Evolutionary conservation across 2,113 vertebrate genomes (phyloP).

Genomic region (Tautogolabrus adspersus): DNA sequence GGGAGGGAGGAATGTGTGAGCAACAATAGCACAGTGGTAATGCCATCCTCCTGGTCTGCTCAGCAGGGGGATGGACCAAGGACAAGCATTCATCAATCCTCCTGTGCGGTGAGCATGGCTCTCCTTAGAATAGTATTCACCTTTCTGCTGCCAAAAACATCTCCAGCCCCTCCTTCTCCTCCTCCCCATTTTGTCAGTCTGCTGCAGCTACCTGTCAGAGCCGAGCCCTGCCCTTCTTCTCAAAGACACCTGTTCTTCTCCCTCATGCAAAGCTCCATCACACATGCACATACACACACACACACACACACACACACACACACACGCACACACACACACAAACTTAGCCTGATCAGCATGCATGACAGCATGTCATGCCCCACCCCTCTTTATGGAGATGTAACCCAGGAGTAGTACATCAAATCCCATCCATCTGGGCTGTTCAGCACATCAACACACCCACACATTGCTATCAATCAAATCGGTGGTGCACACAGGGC

Average conservation of each 20-base stretch:
- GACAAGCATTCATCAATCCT: conserved; percentile 56
- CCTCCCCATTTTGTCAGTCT: neutral
- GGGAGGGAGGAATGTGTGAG: neutral
- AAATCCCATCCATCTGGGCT: conserved; percentile 74
- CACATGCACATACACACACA: conserved; percentile 5
- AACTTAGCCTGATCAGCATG: conserved; percentile 40
- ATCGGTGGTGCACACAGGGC: conserved; percentile 17
- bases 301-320: conserved; percentile 2
- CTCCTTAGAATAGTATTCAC: neutral
- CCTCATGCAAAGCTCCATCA: neutral
- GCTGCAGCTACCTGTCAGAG: conserved; percentile 55
- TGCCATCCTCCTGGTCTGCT: conserved; percentile 33
- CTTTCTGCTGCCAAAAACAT: conserved; percentile 22
- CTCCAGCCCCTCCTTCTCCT: neutral
- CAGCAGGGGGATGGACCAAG: conserved; percentile 50
- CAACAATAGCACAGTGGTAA: conserved; percentile 3
- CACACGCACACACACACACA: neutral
- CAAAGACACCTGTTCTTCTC: conserved; percentile 50
- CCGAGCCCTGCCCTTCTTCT: conserved; percentile 12
- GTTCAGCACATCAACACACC: conserved; percentile 34
- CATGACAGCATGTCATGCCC: conserved; percentile 27
- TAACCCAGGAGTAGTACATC: conserved; percentile 56
- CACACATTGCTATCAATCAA: conserved; percentile 47
- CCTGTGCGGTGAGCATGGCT: conserved; percentile 3
- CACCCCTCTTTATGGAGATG: conserved; percentile 51